These are phyloP conservation scores for Pseudopipra pipra DNA, from an alignment of 2,113 vertebrate species.

Conservation along the genomic window DNA sequence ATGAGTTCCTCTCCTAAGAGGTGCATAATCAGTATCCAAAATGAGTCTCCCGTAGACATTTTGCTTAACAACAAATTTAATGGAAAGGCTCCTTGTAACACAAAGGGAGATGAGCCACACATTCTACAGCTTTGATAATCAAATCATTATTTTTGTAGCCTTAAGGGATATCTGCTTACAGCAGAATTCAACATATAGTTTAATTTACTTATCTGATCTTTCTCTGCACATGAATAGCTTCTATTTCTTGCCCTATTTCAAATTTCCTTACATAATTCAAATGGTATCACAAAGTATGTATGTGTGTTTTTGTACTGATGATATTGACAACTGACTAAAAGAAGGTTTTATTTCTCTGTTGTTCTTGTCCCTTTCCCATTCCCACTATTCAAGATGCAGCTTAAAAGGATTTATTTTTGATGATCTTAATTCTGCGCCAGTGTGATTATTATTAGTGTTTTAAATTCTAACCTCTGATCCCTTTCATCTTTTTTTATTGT, in stretches of 20 bases:
- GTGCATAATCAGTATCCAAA: slow-evolving; percentile 32
- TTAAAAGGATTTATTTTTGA: slow-evolving; percentile 47
- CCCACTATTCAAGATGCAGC: neutral
- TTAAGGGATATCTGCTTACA: slow-evolving; percentile 63
- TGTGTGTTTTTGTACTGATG: slow-evolving; percentile 3
- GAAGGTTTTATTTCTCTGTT: slow-evolving; percentile 3
- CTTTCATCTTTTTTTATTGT: slow-evolving; percentile 48
- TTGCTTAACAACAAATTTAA: slow-evolving; percentile 58
- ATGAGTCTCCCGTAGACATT: slow-evolving; percentile 32
- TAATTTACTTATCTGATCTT: slow-evolving; percentile 70
- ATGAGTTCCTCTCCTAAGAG: neutral
- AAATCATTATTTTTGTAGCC: slow-evolving; percentile 68
- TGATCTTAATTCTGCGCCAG: slow-evolving; percentile 48
- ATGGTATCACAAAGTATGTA: neutral
- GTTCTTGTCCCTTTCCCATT: neutral
- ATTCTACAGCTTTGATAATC: slow-evolving; percentile 67
- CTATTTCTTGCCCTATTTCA: slow-evolving; percentile 61
- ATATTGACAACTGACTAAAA: slow-evolving; percentile 43
- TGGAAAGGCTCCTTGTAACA: slow-evolving; percentile 48
- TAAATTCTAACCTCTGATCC: slow-evolving; percentile 42
- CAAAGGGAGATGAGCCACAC: slow-evolving; percentile 33
- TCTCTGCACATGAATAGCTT: slow-evolving; percentile 54
- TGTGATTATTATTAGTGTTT: slow-evolving; percentile 46
- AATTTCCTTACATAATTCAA: slow-evolving; percentile 65
- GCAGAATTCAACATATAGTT: slow-evolving; percentile 65